Conservation (phyloP, 1,140 invertebrate species). For the Alviniconcha marisindica region DNA sequence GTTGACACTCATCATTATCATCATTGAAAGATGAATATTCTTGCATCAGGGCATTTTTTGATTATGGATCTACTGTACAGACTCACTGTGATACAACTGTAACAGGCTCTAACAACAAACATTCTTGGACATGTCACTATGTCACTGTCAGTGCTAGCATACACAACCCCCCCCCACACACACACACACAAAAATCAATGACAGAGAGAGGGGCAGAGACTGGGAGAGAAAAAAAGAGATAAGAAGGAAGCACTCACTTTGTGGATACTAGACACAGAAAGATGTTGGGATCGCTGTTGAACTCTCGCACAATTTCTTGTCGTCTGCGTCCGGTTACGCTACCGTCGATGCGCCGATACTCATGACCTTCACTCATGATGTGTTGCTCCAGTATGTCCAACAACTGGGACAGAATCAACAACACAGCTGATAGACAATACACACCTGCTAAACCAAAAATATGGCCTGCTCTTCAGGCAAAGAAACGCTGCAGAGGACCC, state of each 20-base stretch:
- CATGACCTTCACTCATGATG: conserved; percentile 84
- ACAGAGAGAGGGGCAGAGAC: not conserved
- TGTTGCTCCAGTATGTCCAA: conserved; percentile 91
- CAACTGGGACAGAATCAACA: conserved; percentile 81
- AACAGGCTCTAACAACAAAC: too few relatives aligned
- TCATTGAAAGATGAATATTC: too few relatives aligned
- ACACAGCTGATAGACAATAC: too few relatives aligned
- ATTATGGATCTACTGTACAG: too few relatives aligned
- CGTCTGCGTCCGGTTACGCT: conserved; percentile 86
- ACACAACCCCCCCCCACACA: not conserved
- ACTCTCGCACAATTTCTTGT: conserved; percentile 88
- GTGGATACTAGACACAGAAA: conserved; percentile 96
- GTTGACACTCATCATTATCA: too few relatives aligned
- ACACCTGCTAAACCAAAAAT: too few relatives aligned
- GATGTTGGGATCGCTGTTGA: conserved; percentile 88
- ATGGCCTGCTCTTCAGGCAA: too few relatives aligned
- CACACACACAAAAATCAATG: not conserved
- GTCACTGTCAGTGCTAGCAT: not conserved
- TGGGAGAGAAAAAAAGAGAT: not conserved
- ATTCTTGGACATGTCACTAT: too few relatives aligned
- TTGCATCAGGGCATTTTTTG: too few relatives aligned
- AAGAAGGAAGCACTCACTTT: conserved; percentile 60
- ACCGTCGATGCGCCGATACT: conserved; percentile 94
- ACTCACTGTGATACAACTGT: too few relatives aligned
- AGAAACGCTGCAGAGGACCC: too few relatives aligned